A percentile compares a stretch with the other conserved stretches of the same genome.
These are phyloP conservation scores for Diabrotica virgifera DNA, from an alignment of 1,140 invertebrate genomes.

Conservation along the genomic window DNA sequence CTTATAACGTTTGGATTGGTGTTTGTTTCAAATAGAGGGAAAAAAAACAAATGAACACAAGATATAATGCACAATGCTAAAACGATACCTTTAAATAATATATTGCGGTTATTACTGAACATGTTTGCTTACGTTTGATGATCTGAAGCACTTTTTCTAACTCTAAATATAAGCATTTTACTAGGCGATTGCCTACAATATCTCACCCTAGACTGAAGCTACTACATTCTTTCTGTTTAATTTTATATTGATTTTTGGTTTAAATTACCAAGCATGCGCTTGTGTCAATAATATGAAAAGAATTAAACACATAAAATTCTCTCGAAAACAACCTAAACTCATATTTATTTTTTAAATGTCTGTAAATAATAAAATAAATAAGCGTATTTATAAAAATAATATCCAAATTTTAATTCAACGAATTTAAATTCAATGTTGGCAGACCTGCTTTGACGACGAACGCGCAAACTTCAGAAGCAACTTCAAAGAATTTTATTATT, in stretches of 20 bases:
- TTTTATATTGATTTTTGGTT: not conserved
- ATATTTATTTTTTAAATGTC: no score
- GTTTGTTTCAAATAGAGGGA: constrained; percentile 57
- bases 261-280: not conserved
- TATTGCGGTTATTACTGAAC: constrained; percentile 49
- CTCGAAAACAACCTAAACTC: no score
- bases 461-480: no score
- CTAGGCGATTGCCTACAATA: constrained; percentile 7
- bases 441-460: no score
- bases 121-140: constrained; percentile 26
- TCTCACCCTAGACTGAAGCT: constrained; percentile 6
- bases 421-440: no score
- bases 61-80: constrained; percentile 58
- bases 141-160: constrained; percentile 13
- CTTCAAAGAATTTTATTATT: no score
- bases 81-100: constrained; percentile 59
- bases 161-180: constrained; percentile 22
- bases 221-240: not conserved
- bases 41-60: constrained; percentile 60
- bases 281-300: no score
- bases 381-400: no score
- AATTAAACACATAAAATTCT: no score
- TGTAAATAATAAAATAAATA: no score
- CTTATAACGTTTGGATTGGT: constrained; percentile 38
- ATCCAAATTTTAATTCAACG: no score